phyloP scores from a whole-genome alignment of 1,140 invertebrate genomes.

The Megalonaias nervosa region DNA sequence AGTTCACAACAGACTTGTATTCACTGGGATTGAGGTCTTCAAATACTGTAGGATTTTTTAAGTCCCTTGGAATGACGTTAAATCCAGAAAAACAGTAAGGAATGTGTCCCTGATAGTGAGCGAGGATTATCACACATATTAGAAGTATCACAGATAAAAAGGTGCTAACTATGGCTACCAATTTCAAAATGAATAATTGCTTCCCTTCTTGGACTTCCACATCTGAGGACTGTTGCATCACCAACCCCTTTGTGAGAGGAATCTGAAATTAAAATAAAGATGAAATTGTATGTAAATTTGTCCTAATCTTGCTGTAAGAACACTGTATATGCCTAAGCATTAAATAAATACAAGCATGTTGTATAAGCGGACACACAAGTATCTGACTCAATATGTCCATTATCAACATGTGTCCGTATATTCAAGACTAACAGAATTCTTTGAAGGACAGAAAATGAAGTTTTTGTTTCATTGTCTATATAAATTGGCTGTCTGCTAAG shows the following conservation, averaged over 20 bases:
- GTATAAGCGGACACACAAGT: no score
- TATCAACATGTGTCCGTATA: no score
- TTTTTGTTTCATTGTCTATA: no score
- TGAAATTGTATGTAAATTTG: background rate
- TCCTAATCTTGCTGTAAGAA: no score
- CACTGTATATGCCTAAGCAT: no score
- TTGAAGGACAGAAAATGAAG: no score
- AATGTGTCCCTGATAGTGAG: conserved; percentile 12
- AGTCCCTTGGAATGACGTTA: conserved; percentile 33
- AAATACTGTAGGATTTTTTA: conserved; percentile 55
- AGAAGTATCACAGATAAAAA: conserved; percentile 34
- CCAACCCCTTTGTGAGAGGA: background rate
- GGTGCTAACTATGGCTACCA: conserved; percentile 10
- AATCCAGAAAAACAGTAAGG: conserved; percentile 33
- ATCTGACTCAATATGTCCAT: no score
- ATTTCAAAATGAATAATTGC: conserved; percentile 1
- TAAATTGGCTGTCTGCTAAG: no score
- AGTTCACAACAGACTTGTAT: conserved; percentile 53
- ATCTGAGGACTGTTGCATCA: background rate
- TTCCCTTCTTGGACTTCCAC: background rate
- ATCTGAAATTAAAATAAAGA: conserved; percentile 6
- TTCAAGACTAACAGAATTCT: no score
- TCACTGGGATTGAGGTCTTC: conserved; percentile 58
- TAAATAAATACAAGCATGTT: no score
- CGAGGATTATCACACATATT: conserved; percentile 28